Base-by-base conservation (phyloP, 2,888 invertebrate genomes). In the Eubasilissa splendida region DNA sequence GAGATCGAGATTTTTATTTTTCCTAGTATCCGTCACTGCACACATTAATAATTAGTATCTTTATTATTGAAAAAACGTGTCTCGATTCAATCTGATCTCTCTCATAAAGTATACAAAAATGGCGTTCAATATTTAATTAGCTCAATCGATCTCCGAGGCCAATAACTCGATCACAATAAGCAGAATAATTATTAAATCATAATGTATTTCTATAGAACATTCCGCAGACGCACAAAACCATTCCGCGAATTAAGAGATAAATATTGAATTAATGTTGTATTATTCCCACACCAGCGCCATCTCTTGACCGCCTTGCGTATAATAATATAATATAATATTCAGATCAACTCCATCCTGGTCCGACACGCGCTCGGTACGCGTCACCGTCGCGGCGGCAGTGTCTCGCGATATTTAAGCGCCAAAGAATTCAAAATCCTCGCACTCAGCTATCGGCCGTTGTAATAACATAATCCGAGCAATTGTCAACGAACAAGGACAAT, bases 361-460 rank as follows among this genome's bases (percentile, higher is more conserved):
- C 58, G 11, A n/a, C 58, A n/a, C 58, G n/a, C n/a, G 42, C 11
- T 58, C 58, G 10, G 42, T 42, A 10, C 65, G 42, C n/a, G 65
- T 60, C 11, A 12, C 4, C 60, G 22, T 14, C 7, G 60, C 14
- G 12, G 11, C 11, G 42, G 66, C 42, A 11, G 52, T 31, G 53
- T 53, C 22, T 52, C 14, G 70, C 70, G 14, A 53, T 70, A 70
- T 66, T 66, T 70, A 70, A 70, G 53, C 70, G 70, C 53, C 54
- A 22, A 70, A 53, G 53, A 4, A 70, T 53, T 53, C 53, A 52
- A 70, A 58, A 70, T 53, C 70, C 11, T 53, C 9, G 52, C 70
- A 70, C 22, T 70, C 53, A 12, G 53, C 52, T 14, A 70, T 53
- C 52, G 70, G 5, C 53, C n/a, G 70, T 53, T 53, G 14, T 66